Evolutionary conservation across 2,113 vertebrate species (phyloP), one percentile per base, ranked within the genome.

Genomic region (Cacatua alba): DNA sequence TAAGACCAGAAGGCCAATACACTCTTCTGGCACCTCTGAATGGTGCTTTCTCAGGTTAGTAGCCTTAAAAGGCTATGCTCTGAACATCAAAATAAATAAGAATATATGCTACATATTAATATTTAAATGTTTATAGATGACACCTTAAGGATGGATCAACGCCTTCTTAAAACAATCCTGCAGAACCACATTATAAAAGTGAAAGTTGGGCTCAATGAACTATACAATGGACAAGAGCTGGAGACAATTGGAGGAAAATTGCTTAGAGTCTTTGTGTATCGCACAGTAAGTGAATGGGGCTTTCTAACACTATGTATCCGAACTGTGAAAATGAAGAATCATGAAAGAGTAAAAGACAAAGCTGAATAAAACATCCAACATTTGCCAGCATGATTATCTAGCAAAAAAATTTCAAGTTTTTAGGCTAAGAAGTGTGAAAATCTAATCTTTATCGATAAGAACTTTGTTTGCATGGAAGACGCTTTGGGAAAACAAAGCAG

Each of bases 261-360:
- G 16, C 98, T 99, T 51, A 97, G 99, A 93, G 99, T 99, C 78
- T 99, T 99, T 24, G 98, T 99, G 46, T 99, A 99, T 90, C 99
- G 99, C 72, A 99, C 99, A 33, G 99, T 99, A 96, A 98, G 99
- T 98, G 29, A 82, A 92, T 13, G 9, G 39, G 17, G 33, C 31
- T 72, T 89, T 81, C 48, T 78, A 49, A 69, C 9, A 23, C 23
- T n/a, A 31, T 41, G 3, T 55, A 67, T 76, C 19, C 24, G 53
- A 48, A 4, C 28, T 35, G 18, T 7, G 10, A 71, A 92, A 77
- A 48, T 10, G 4, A 41, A 52, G 4, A 75, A 4, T 35, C 11
- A 10, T 31, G 23, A 69, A 60, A 41, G 3, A 69, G 43, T 15
- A 39, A 28, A 77, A 83, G 13, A 25, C 4, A 78, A 89, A 86